These are phyloP conservation scores for Sceloporus undulatus DNA, from an alignment of 2,113 vertebrate genomes.

Conservation along the genomic window DNA sequence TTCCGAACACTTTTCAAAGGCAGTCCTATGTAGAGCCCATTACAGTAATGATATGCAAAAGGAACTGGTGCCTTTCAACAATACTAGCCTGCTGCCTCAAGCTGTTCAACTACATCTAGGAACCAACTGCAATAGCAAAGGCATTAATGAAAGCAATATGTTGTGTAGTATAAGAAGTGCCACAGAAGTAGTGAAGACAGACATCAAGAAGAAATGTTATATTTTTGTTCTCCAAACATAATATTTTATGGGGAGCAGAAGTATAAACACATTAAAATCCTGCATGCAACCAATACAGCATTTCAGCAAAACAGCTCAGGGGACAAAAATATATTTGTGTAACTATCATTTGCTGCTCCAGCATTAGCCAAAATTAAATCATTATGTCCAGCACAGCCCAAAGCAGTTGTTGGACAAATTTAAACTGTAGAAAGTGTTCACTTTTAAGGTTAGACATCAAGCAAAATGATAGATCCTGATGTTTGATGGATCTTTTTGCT, in stretches of 20 bases:
- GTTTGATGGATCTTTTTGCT: not conserved
- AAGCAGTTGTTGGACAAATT: not conserved
- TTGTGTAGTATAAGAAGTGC: not conserved
- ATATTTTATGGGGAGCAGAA: not conserved
- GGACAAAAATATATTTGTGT: not conserved
- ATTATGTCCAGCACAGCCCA: not conserved
- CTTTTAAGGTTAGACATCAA: not conserved
- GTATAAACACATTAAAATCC: not conserved
- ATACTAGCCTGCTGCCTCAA: not conserved
- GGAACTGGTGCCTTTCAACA: not conserved
- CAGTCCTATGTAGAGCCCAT: no score
- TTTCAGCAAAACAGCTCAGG: not conserved
- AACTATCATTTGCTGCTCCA: not conserved
- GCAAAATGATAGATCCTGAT: not conserved
- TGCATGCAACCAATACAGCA: not conserved
- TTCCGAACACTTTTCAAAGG: no score
- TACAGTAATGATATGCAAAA: not conserved
- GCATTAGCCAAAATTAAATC: not conserved
- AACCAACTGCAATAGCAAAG: not conserved
- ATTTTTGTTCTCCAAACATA: not conserved
- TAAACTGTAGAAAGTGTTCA: not conserved
- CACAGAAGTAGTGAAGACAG: not conserved
- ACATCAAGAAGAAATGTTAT: not conserved
- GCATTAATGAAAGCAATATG: not conserved
- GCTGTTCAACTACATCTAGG: not conserved